A percentile compares a stretch with the other conserved stretches of the same genome.
These are phyloP conservation scores for Campylomormyrus numenius DNA, from an alignment of 2,113 vertebrate species.

Conservation along the genomic window DNA sequence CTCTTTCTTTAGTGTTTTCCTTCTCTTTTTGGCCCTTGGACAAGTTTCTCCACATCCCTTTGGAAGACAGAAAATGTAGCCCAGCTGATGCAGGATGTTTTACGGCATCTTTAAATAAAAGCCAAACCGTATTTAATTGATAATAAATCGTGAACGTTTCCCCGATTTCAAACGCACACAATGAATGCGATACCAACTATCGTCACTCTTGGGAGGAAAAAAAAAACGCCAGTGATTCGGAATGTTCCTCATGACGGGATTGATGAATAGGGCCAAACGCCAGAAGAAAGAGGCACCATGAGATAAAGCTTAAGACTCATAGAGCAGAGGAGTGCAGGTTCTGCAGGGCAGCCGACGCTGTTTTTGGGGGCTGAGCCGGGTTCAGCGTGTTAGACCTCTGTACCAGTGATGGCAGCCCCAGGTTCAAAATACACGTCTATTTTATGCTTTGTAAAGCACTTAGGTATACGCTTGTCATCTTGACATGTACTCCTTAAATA, in stretches of 20 bases:
- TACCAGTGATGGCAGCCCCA: neutral
- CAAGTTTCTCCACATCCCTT: conserved; percentile 1
- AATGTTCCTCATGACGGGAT: neutral
- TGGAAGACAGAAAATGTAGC: neutral
- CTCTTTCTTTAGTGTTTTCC: conserved; percentile 16
- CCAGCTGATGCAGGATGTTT: neutral
- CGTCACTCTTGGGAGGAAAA: neutral
- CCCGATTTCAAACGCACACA: neutral
- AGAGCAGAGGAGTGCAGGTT: neutral
- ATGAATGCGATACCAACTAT: neutral
- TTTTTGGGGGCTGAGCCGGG: neutral
- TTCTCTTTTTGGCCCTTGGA: neutral
- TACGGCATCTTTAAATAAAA: conserved; percentile 10
- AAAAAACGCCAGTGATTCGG: neutral
- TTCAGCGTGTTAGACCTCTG: neutral
- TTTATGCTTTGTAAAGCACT: neutral
- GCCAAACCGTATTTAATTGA: conserved; percentile 14
- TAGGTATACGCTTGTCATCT: neutral
- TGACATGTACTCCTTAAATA: neutral
- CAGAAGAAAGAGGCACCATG: neutral
- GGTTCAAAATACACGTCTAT: neutral
- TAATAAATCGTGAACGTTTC: neutral
- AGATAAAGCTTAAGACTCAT: neutral
- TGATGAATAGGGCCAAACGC: neutral
- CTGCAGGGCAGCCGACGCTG: neutral